A percentile compares a stretch with the other conserved stretches of the same genome.
Evolutionary conservation across 2,113 vertebrate species (phyloP).

Genomic region (Crypturellus undulatus): DNA sequence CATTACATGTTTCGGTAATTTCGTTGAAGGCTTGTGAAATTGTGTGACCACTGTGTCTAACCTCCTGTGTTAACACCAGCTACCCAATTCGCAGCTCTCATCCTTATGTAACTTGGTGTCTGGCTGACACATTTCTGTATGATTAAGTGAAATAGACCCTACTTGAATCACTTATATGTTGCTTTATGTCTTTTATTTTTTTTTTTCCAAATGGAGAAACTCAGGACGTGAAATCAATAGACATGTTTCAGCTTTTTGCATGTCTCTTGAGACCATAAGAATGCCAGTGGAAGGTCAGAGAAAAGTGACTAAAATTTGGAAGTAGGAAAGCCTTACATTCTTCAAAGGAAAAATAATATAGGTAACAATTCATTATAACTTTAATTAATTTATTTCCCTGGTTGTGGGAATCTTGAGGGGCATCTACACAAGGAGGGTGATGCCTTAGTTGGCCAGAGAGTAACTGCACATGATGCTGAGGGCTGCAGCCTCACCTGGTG

Average conservation of each 20-base stretch:
- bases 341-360: background rate
- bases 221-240: background rate
- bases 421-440: background rate
- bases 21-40: background rate
- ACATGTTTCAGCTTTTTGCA: background rate
- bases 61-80: background rate
- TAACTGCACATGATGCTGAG: too few species aligned
- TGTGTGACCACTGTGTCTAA: background rate
- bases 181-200: background rate
- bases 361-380: background rate
- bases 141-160: background rate
- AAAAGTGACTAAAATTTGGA: background rate
- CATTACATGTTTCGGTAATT: background rate
- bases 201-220: background rate
- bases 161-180: background rate
- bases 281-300: background rate
- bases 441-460: background rate
- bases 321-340: background rate
- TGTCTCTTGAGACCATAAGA: background rate
- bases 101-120: background rate
- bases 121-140: background rate
- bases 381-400: background rate
- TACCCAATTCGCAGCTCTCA: background rate
- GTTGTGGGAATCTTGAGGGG: background rate
- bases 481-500: background rate